These are phyloP conservation scores for Carpatolechia fugitivella DNA, from an alignment of 2,888 invertebrate genomes.

Conservation along the genomic window DNA sequence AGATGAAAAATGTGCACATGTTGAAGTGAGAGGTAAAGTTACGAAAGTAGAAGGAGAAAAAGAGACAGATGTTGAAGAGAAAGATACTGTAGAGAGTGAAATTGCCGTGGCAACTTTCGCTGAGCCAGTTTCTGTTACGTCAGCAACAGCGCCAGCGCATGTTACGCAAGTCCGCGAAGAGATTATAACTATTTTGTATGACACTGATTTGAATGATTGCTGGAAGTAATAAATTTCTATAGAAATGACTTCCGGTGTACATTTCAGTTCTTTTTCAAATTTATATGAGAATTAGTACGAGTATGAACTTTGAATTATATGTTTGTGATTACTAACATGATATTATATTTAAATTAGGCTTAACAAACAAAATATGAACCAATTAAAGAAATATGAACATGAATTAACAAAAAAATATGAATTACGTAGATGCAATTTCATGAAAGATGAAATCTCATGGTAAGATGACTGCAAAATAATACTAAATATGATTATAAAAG, in stretches of 20 bases:
- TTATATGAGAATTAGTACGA: too few relatives aligned
- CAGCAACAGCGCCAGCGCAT: constrained; percentile 45
- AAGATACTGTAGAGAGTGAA: constrained; percentile 70
- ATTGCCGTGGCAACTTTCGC: constrained; percentile 74
- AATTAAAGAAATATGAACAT: too few relatives aligned
- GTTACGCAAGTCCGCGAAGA: constrained; percentile 59
- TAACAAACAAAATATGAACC: too few relatives aligned
- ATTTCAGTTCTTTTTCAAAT: too few relatives aligned
- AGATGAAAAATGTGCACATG: constrained; percentile 41
- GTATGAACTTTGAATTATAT: too few relatives aligned
- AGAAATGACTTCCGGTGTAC: constrained; percentile 50
- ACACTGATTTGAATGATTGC: constrained; percentile 70
- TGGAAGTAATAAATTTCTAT: constrained; percentile 63
- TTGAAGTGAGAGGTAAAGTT: constrained; percentile 38
- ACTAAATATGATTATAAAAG: constrained; percentile 51
- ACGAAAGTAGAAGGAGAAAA: constrained; percentile 34
- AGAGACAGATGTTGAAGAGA: constrained; percentile 52
- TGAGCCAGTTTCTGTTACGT: constrained; percentile 74
- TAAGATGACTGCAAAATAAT: constrained; percentile 37
- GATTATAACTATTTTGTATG: constrained; percentile 68
- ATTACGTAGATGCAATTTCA: background rate
- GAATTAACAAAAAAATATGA: too few relatives aligned
- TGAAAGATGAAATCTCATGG: constrained; percentile 28
- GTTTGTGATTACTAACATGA: too few relatives aligned
- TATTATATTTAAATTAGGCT: too few relatives aligned